Evolutionary conservation across 2,797 vertebrate species (phyloP), one percentile per base, ranked within the genome.

Genomic region (Hydrocynus forskahlii): DNA sequence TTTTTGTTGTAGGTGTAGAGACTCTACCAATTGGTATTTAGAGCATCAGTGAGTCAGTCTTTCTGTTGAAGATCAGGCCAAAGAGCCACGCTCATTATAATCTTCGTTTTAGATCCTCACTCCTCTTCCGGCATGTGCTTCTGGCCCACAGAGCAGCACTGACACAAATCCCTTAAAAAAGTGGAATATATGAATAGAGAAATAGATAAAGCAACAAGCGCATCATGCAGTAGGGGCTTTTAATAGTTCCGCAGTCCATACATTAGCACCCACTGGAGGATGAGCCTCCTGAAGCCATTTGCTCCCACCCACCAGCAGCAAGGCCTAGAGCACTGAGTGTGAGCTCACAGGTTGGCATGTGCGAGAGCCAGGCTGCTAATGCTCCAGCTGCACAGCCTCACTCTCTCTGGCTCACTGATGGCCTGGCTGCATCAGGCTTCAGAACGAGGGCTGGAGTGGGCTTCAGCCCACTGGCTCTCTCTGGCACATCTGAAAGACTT

Each of bases 231-330:
- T 80, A 68, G 76, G 76, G 79, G 71, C 79, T 86, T 87, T 87
- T 79, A 87, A 83, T 87, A 86, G 78, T 25, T 50, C 76, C 64
- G 76, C 80, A 86, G 79, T 83, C 85, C 84, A 87, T 86, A 86
- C 86, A 86, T 87, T 86, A 84, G 84, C 81, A 86, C 79, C 76
- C 79, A 83, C 79, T 70, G 86, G 81, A 86, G 82, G 77, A 87
- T 84, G 75, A 84, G 74, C 81, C 78, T 83, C 81, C 78, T 75
- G 67, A 86, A 86, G 80, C 81, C 76, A 84, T 87, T 84, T 84
- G 82, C 68, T 81, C 70, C 75, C 79, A 84, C 84, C 86, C 74
- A 86, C 82, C 81, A 78, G 69, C 76, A 83, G 81, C 38, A 43
- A 66, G 52, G 43, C 73, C 82, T 83, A 80, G 76, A 83, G 80